A percentile compares a stretch with the other conserved stretches of the same genome.
Conservation (phyloP, 2,797 vertebrate species). For the Chaetodon trifasciatus region DNA sequence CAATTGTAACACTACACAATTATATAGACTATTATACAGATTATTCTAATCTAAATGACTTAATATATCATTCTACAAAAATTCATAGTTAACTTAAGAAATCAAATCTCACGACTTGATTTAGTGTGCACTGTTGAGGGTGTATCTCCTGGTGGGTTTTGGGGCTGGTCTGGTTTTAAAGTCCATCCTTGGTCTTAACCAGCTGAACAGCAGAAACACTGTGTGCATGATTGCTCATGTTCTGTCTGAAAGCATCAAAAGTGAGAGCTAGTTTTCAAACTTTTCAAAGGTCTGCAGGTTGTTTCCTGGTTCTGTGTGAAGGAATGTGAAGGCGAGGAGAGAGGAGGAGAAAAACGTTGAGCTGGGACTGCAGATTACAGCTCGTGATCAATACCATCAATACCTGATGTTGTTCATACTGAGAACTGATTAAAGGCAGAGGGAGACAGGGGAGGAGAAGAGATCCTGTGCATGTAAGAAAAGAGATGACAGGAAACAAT, state of each 20-base stretch:
- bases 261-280: slow-evolving; percentile 24
- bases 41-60: no score
- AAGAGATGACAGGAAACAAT: neutral
- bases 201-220: neutral
- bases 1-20: no score
- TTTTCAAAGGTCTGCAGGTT: slow-evolving; percentile 14
- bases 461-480: neutral
- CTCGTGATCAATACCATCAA: slow-evolving; percentile 36
- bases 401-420: slow-evolving; percentile 36
- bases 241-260: neutral
- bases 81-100: no score
- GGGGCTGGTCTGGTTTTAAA: neutral
- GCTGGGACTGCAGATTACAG: slow-evolving; percentile 23
- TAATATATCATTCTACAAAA: no score
- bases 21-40: no score
- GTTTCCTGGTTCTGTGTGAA: slow-evolving; percentile 1
- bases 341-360: slow-evolving; percentile 5
- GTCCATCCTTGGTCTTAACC: neutral
- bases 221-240: neutral
- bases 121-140: neutral
- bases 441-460: neutral
- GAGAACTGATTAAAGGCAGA: slow-evolving; percentile 19
- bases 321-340: slow-evolving; percentile 14
- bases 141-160: neutral
- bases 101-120: neutral